Conservation (phyloP, 2,797 vertebrate genomes). For the Chromis chromis region DNA sequence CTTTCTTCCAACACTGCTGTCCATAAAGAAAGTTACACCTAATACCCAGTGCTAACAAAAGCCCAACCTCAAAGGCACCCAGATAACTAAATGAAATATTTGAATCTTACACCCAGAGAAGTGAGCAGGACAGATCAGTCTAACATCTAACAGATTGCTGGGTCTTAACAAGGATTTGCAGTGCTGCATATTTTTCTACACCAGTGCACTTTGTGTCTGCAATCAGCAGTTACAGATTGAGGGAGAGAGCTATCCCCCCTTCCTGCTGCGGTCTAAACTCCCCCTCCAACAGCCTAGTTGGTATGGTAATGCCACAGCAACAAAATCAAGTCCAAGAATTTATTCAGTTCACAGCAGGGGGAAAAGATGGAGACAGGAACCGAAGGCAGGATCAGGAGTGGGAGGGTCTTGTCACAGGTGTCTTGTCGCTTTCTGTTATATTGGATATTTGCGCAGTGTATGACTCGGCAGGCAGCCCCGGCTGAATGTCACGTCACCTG, state of each 20-base stretch:
- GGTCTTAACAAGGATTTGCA: conserved; percentile 66
- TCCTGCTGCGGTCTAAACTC: conserved; percentile 36
- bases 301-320: conserved; percentile 53
- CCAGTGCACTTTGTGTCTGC: conserved; percentile 56
- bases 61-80: conserved; percentile 11
- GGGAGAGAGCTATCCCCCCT: conserved; percentile 23
- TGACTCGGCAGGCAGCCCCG: conserved; percentile 10
- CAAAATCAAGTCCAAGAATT: conserved; percentile 48
- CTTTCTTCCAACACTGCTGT: not conserved
- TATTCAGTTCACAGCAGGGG: conserved; percentile 36
- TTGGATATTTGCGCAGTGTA: conserved; percentile 17
- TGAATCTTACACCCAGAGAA: conserved; percentile 23
- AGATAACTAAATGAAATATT: conserved; percentile 50
- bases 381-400: conserved; percentile 14
- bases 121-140: conserved; percentile 32
- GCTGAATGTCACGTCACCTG: conserved; percentile 35
- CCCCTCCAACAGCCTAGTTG: conserved; percentile 24
- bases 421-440: conserved; percentile 57
- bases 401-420: conserved; percentile 54
- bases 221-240: conserved; percentile 64
- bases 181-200: conserved; percentile 57
- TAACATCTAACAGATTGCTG: conserved; percentile 57
- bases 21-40: not conserved
- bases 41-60: not conserved
- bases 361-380: conserved; percentile 21